Evolutionary conservation across 2,797 vertebrate genomes (phyloP), one percentile per base, ranked within the genome.

Genomic region (Tapirus indicus): DNA sequence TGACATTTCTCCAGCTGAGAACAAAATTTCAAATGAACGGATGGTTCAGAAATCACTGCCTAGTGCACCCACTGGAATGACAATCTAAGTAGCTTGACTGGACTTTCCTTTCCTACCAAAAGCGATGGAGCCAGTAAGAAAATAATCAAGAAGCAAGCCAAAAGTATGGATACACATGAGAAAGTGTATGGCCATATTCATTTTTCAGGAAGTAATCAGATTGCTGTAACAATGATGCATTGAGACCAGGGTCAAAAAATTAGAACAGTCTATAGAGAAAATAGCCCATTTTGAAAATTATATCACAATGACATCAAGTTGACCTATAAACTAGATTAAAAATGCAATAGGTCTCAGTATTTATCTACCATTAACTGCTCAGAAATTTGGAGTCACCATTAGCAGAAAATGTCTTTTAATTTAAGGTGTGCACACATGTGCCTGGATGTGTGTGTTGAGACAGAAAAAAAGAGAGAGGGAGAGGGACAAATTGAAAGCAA

Each of bases 1-100:
- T 66, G 92, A 94, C 88, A 93, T 93, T 80, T 85, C 75, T 96
- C 86, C 88, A 88, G 77, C 90, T 62, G 95, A 90, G 95, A 85
- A 88, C 21, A 92, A 62, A 66, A 96, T 94, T 96, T 95, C 90
- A 52, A 91, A 94, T 62, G 79, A 84, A 72, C 41, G 16, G 38
- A 69, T 12, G 38, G 62, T 74, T 95, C 11, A 74, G 82, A 94
- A 82, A 79, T 54, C 17, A 6, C 27, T 58, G 56, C 10, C 66
- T 13, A 32, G 84, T 68, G 84, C 54, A 68, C n/a, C 38, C 69
- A 71, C 14, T 54, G 20, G 64, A 88, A 92, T 77, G 69, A 38
- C 23, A 66, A 93, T 77, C 38, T 52, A 4, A 11, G 60, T 12
- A 47, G 35, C 27, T 11, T 7, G 49, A 62, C 16, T 16, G 58